These are phyloP conservation scores for Alcedo atthis DNA, from an alignment of 2,797 vertebrate species.

Conservation along the genomic window DNA sequence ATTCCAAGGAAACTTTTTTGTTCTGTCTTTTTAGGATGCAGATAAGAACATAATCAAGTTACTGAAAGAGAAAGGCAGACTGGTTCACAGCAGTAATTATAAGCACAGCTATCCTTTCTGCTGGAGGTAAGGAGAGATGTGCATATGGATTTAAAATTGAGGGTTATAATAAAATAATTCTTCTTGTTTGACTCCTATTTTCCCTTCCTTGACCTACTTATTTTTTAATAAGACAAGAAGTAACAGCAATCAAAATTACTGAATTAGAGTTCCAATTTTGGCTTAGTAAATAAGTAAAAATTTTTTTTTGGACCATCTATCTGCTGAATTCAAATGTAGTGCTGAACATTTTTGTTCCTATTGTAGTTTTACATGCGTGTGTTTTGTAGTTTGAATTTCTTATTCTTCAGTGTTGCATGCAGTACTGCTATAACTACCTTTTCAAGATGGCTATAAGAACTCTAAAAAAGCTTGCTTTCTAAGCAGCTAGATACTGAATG, in stretches of 20 bases:
- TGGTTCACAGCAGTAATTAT: constrained; percentile 83
- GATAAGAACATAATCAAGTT: constrained; percentile 93
- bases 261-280: not conserved
- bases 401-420: not conserved
- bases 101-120: constrained; percentile 98
- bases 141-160: not conserved
- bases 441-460: not conserved
- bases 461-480: not conserved
- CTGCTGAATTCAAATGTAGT: not conserved
- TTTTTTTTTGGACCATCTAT: not conserved
- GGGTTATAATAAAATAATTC: not conserved
- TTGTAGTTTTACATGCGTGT: not conserved
- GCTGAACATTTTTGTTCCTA: not conserved
- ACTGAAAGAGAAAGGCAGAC: constrained; percentile 90
- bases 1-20: not conserved
- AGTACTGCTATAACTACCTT: not conserved
- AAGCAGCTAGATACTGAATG: not conserved
- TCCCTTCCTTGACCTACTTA: not conserved
- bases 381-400: not conserved
- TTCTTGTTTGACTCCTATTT: not conserved
- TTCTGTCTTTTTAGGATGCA: constrained; percentile 84
- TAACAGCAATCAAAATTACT: not conserved
- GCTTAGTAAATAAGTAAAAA: not conserved
- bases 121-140: constrained; percentile 88
- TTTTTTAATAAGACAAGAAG: not conserved